Evolutionary conservation across 2,113 vertebrate genomes (phyloP), one percentile per base, ranked within the genome.

Genomic region (Phrynocephalus versicolor): DNA sequence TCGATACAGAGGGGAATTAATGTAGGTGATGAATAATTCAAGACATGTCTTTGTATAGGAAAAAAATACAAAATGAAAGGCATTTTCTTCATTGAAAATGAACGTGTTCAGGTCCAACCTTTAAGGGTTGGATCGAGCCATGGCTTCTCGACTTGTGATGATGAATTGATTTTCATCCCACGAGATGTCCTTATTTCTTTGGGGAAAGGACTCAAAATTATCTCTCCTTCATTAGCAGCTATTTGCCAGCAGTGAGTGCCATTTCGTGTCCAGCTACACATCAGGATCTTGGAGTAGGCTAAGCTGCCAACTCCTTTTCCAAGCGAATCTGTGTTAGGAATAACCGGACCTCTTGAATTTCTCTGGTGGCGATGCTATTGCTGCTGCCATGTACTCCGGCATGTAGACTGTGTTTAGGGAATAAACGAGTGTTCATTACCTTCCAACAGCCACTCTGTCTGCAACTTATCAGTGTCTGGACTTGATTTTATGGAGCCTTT

Each of bases 91-190:
- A 13, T 21, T 82, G 77, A 84, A 15, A 18, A 78, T 58, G 13
- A 83, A 0, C 0, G 0, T 55, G 73, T 45, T 81, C 70, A 67
- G 41, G 39, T 30, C 5, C 72, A 6, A 41, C 51, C 70, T 65
- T 69, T 78, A 30, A 25, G 39, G 83, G 6, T 5, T 10, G 10
- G 14, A 18, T 39, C 1, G 76, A 71, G 57, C 51, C 15, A 62
- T 79, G 39, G 76, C 60, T 45, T 71, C 37, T 70, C 33, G 57
- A 21, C 65, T 21, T 35, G 12, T 82, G 21, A 19, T 21, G 30
- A 10, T 70, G 16, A 70, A 82, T 55, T 71, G n/a, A 55, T 71
- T 82, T 71, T 57, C 67, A 27, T 19, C 1, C 27, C 12, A 51
- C 57, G 41, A 83, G 81, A 18, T 83, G 78, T 60, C 62, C 0